Percentiles rank a stretch among this genome's conserved stretches.
phyloP scores from a whole-genome alignment of 2,113 vertebrate genomes.

The Crotalus tigris region DNA sequence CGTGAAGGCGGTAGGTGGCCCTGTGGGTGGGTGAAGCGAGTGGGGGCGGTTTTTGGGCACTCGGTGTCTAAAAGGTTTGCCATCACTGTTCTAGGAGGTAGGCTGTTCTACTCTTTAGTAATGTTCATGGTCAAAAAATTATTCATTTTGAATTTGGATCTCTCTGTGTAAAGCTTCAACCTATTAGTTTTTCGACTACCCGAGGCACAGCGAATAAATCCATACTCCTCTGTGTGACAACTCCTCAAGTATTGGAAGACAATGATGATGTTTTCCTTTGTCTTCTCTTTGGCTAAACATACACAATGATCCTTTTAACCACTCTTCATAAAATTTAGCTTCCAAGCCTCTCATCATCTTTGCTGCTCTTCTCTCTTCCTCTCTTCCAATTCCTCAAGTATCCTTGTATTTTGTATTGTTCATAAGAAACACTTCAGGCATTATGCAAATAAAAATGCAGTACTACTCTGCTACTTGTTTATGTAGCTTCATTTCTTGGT shows the following conservation, averaged over 20 bases:
- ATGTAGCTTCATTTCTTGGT: neutral
- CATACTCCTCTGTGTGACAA: neutral
- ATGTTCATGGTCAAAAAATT: neutral
- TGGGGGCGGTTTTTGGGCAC: no score
- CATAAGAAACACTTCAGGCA: neutral
- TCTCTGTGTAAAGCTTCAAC: neutral
- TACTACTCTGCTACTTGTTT: neutral
- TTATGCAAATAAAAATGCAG: neutral
- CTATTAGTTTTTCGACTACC: neutral
- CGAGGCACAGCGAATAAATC: neutral
- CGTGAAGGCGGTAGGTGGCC: no score
- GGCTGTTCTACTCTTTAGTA: neutral
- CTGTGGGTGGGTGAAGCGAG: no score
- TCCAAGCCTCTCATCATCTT: neutral
- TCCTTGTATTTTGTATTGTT: neutral
- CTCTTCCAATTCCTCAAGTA: neutral
- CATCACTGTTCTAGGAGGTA: no score
- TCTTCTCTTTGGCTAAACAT: neutral
- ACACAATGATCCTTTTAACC: neutral
- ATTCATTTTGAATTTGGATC: neutral
- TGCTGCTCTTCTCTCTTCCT: neutral
- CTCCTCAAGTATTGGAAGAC: neutral
- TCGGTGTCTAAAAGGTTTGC: no score
- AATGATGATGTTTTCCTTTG: neutral
- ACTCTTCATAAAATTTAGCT: neutral